Base-by-base conservation (phyloP, 2,113 vertebrate genomes). In the Equus quagga region DNA sequence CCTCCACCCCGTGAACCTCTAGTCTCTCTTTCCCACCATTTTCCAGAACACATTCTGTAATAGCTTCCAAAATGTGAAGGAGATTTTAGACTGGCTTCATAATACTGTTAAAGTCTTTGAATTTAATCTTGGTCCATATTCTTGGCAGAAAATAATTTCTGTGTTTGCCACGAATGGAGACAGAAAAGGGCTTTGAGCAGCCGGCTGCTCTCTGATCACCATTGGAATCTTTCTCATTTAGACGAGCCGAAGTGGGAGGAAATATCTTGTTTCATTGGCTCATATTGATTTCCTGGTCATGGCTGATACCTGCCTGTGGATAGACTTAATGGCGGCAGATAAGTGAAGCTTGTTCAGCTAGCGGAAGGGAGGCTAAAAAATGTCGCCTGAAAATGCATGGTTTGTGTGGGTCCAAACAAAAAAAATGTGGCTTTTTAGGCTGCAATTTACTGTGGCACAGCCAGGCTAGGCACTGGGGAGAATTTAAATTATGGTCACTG, bases 261-360 rank as follows among this genome's bases (percentile, higher is more conserved):
- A 93, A 5, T 93, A 94, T 62, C 85, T 33, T 88, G 49, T 97
- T 95, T 86, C 54, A 13, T 8, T 41, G 85, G 95, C 86, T 96
- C 58, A 0, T 93, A 93, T 89, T 70, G 96, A 98, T 96, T 98
- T 96, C 76, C 73, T 89, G 69, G 89, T 93, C 78, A 58, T 17
- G 79, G 62, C 58, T 79, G 82, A 46, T 95, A 92, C 81, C 72
- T 96, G 96, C 56, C 82, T 82, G 44, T 69, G 78, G 73, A 65
- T 9, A 65, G 79, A n/a, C 86, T 93, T 96, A 94, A 95, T 96
- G 78, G 92, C 78, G 91, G 14, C 82, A 85, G 73, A 96, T 36
- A 82, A 41, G 28, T 51, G 86, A 95, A 58, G 18, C 28, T 84
- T 41, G 12, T 79, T 85, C 44, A n/a, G 85, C 44, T 54, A 85